Evolutionary conservation across 2,797 vertebrate genomes (phyloP).

Genomic region (Alca torda): DNA sequence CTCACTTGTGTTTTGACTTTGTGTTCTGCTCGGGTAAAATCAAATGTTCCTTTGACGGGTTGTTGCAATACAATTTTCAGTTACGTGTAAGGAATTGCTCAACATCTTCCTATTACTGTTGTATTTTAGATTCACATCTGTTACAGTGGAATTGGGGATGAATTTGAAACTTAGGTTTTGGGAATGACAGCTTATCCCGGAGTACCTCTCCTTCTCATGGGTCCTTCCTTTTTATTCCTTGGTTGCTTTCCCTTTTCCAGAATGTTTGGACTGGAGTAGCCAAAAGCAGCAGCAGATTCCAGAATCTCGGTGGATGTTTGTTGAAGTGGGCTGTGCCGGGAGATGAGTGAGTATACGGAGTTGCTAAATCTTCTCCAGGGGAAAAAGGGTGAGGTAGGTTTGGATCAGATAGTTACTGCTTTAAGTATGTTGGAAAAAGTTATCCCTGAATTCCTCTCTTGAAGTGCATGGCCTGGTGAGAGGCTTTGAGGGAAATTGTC

Average conservation of each 20-base stretch:
- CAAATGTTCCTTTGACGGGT: background rate
- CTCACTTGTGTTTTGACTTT: background rate
- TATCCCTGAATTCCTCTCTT: background rate
- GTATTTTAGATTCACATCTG: background rate
- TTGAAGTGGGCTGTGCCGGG: background rate
- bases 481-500: background rate
- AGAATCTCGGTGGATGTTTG: fast-evolving
- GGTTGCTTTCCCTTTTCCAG: background rate
- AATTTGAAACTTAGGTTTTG: background rate
- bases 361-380: background rate
- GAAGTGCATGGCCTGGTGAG: background rate
- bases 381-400: background rate
- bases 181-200: background rate
- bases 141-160: background rate
- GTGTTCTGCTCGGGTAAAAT: background rate
- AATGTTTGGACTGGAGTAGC: background rate
- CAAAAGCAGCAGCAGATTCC: background rate
- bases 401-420: background rate
- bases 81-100: background rate
- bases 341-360: background rate
- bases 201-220: background rate
- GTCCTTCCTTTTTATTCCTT: background rate
- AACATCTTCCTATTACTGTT: fast-evolving
- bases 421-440: background rate
- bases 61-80: background rate